These are phyloP conservation scores for Ptilorrhoa leucosticta DNA, from an alignment of 2,113 vertebrate species.

Conservation along the genomic window DNA sequence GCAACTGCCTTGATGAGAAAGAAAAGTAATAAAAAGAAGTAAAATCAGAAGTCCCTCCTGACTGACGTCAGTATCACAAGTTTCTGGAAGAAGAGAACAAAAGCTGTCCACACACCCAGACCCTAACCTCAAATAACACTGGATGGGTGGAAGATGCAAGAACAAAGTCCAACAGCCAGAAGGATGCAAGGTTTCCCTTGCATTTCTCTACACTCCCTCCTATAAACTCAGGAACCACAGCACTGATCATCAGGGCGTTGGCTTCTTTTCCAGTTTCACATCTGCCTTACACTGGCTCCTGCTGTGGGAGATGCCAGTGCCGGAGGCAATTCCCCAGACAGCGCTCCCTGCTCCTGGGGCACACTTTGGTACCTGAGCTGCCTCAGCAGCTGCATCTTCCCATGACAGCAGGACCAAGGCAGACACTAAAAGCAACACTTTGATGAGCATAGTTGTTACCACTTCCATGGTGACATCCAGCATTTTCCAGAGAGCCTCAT, in stretches of 20 bases:
- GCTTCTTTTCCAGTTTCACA: neutral
- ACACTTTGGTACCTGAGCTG: accelerated
- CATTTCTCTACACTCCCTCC: neutral
- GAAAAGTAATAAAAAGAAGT: neutral
- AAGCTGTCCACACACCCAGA: neutral
- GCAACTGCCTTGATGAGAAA: neutral
- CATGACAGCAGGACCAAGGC: neutral
- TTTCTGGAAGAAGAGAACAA: neutral
- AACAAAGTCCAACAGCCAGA: neutral
- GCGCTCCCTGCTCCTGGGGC: neutral
- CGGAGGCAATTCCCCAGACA: neutral
- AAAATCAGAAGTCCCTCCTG: neutral
- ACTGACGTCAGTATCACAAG: neutral
- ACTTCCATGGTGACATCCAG: accelerated
- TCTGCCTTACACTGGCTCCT: neutral
- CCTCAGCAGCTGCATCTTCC: neutral
- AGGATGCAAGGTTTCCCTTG: accelerated
- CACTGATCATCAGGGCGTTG: neutral
- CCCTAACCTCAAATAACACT: neutral
- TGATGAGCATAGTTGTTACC: neutral
- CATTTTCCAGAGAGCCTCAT: neutral
- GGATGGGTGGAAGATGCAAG: neutral
- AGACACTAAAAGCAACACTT: accelerated
- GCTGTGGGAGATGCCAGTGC: accelerated
- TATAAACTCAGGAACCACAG: neutral